Percentiles rank a stretch among this genome's conserved stretches.
phyloP scores from a whole-genome alignment of 2,113 vertebrate species.

The Indri indri region DNA sequence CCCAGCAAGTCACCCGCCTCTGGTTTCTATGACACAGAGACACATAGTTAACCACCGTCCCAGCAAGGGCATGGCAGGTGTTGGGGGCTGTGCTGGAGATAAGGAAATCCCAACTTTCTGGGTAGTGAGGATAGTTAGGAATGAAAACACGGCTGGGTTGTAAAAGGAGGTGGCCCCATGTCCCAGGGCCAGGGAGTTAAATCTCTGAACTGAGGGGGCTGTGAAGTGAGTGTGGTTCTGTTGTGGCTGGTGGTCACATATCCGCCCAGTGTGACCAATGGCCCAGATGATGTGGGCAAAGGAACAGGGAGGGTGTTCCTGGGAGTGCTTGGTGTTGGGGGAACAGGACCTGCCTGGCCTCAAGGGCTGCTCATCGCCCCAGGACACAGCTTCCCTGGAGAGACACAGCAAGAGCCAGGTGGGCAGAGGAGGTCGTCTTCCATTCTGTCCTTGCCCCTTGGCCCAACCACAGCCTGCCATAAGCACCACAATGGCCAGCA shows the following conservation, averaged over 20 bases:
- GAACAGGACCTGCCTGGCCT: not conserved
- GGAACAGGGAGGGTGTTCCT: not conserved
- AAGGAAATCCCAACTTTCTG: not conserved
- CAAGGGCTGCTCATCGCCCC: not conserved
- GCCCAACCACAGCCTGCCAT: not conserved
- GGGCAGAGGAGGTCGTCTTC: not conserved
- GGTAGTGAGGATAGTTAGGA: not conserved
- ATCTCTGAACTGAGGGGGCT: not conserved
- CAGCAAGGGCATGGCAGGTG: not conserved
- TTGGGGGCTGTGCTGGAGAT: not conserved
- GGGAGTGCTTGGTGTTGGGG: too few relatives aligned
- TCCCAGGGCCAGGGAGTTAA: not conserved
- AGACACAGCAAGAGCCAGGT: not conserved
- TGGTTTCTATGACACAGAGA: not conserved
- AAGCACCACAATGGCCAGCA: rapidly evolving
- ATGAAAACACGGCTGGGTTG: not conserved
- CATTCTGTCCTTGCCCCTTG: not conserved
- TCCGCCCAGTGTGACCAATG: not conserved
- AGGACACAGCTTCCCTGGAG: not conserved
- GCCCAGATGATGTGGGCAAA: not conserved
- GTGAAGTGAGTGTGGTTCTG: not conserved
- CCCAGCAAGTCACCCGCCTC: not conserved
- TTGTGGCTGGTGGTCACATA: not conserved
- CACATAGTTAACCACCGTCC: not conserved
- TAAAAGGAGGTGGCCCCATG: not conserved